phyloP scores from a whole-genome alignment of 2,113 vertebrate genomes.

The Stegostoma tigrinum region DNA sequence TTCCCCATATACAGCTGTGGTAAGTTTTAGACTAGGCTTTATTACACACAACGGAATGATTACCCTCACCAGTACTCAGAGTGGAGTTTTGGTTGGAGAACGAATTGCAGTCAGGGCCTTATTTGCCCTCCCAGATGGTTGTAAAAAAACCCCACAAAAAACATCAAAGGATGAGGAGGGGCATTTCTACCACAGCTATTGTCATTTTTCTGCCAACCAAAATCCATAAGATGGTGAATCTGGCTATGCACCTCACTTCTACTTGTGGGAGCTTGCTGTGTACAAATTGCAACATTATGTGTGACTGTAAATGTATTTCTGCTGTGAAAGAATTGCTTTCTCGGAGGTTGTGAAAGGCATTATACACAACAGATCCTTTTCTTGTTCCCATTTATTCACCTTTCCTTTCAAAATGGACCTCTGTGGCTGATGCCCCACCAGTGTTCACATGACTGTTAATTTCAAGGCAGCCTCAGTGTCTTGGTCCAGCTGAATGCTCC shows the following conservation, averaged over 20 bases:
- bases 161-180: not conserved
- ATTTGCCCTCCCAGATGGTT: not conserved
- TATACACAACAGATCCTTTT: not conserved
- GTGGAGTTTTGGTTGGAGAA: no score
- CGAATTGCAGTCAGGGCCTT: not conserved
- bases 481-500: not conserved
- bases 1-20: no score
- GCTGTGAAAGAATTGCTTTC: not conserved
- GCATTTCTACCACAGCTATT: not conserved
- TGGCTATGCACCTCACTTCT: not conserved
- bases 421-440: not conserved
- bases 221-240: not conserved
- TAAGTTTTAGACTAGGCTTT: no score
- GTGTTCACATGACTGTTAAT: not conserved
- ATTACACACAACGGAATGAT: no score
- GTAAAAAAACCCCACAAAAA: not conserved
- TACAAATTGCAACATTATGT: not conserved
- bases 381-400: not conserved
- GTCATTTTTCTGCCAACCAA: not conserved
- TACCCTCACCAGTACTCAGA: no score
- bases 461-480: not conserved
- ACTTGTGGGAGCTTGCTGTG: not conserved
- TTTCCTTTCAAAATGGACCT: not conserved
- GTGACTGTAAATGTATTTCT: not conserved
- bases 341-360: not conserved